These are phyloP conservation scores for Aphaenogaster floridana DNA, from an alignment of 1,140 invertebrate genomes.

Conservation along the genomic window DNA sequence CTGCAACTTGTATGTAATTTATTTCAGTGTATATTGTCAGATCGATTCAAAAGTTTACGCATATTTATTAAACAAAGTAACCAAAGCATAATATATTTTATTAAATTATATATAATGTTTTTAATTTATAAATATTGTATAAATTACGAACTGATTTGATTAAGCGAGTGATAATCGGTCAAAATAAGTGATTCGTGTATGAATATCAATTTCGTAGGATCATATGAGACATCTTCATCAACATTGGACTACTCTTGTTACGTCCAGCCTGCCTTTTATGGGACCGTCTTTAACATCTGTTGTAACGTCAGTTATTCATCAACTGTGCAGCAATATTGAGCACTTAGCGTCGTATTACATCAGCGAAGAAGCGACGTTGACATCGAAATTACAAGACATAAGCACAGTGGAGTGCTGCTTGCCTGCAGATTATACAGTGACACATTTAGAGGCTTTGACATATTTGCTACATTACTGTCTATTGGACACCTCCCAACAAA, in stretches of 20 bases:
- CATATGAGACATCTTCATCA: conserved; percentile 91
- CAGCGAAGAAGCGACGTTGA: conserved; percentile 74
- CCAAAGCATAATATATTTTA: neutral
- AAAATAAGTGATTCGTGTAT: conserved; percentile 3
- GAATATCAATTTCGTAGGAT: conserved; percentile 80
- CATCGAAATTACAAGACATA: conserved; percentile 80
- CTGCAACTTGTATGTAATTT: conserved; percentile 87
- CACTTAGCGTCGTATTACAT: conserved; percentile 87
- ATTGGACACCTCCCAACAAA: conserved; percentile 90
- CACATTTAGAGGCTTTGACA: conserved; percentile 93
- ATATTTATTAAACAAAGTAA: neutral
- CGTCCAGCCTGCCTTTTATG: conserved; percentile 92
- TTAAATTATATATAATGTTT: neutral
- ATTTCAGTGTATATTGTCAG: neutral
- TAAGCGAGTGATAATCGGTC: neutral
- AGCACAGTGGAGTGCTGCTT: conserved; percentile 84
- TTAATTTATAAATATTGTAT: conserved; percentile 5
- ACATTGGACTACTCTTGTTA: conserved; percentile 94
- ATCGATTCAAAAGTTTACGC: neutral
- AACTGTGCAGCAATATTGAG: conserved; percentile 95
- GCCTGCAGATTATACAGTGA: conserved; percentile 94
- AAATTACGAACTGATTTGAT: neutral
- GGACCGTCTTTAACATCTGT: conserved; percentile 92
- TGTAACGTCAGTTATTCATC: conserved; percentile 92
- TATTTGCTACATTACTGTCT: conserved; percentile 95